phyloP scores from a whole-genome alignment of 2,113 vertebrate genomes.

The Periophthalmodon schlosseri region DNA sequence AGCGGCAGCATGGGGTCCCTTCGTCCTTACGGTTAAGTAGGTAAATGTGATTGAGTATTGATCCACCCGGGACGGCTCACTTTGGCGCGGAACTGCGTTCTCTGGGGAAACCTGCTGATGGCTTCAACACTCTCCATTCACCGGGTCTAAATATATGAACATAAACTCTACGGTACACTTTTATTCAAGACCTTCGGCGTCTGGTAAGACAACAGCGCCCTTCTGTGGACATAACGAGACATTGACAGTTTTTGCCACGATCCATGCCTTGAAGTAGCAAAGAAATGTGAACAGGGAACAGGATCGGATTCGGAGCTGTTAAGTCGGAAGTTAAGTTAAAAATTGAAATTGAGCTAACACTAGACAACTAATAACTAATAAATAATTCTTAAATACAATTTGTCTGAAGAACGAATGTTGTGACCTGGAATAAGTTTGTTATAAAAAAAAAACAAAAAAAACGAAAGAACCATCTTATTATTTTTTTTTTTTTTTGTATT shows the following conservation, averaged over 20 bases:
- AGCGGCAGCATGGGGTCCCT: conserved; percentile 8
- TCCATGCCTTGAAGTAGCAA: background rate
- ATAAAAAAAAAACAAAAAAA: no score
- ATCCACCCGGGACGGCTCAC: conserved; percentile 35
- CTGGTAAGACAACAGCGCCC: conserved; percentile 52
- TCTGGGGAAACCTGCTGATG: conserved; percentile 16
- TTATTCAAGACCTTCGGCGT: conserved; percentile 47
- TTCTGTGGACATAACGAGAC: conserved; percentile 37
- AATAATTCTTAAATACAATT: background rate
- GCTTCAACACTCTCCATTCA: conserved; percentile 41
- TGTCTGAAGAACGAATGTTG: no score
- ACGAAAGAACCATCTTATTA: no score
- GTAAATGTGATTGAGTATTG: conserved; percentile 70
- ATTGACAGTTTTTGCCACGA: background rate
- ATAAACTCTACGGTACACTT: conserved; percentile 32
- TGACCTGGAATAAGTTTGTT: no score
- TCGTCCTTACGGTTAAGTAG: conserved; percentile 53
- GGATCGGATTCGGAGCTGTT: background rate
- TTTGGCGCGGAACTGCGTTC: conserved; percentile 22
- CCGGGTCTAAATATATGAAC: conserved; percentile 30
- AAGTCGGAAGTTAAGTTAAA: background rate
- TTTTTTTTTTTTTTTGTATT: conserved; percentile 52
- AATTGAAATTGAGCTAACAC: background rate
- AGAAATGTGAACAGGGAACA: background rate
- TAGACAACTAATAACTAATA: background rate